Base-by-base conservation (phyloP, 2,113 vertebrate species). In the Sitta europaea region DNA sequence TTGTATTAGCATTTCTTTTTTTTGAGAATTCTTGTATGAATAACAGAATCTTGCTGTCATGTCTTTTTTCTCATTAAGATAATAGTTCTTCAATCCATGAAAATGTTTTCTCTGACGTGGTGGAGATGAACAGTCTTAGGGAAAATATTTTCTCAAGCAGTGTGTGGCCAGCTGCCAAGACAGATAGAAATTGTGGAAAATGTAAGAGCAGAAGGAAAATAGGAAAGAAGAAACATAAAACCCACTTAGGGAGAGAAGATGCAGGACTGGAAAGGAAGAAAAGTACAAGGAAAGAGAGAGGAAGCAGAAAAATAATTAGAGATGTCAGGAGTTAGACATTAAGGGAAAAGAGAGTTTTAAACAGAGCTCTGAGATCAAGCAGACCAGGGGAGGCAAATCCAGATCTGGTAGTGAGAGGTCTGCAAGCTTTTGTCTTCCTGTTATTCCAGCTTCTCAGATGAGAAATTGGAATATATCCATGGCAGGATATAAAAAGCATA, bases 61-160 rank as follows among this genome's bases (percentile, higher is more conserved):
- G 50, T 45, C 62, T 90, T 70, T 91, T 91, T 81, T 65, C 43
- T 21, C 73, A 11, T n/a, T 47, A 75, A 91, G 65, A 95, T 80
- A 76, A 55, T 78, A 91, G 45, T 59, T 81, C 38, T 71, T 55
- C 20, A 59, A 8, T 78, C 66, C 61, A 36, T 31, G 53, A 65
- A 88, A 76, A 86, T 68, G 14, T 81, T 94, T 74, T 91, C 22
- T 78, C 70, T 85, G 53, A 76, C 12, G 0, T 90, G 80, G 48
- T 87, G 40, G 90, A 80, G 82, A 42, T 36, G 61, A 94, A 61
- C 10, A 57, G 61, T n/a, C 73, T 75, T 94, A 81, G 81, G 83
- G 83, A 97, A 96, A 93, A 93, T 93, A 94, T 82, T 94, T 97
- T 94, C 55, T 74, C 67, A 68, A 85, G 90, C 54, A 48, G 25